Evolutionary conservation across 1,140 invertebrate genomes (phyloP), one percentile per base, ranked within the genome.

Genomic region (Drosophila seguyi): DNA sequence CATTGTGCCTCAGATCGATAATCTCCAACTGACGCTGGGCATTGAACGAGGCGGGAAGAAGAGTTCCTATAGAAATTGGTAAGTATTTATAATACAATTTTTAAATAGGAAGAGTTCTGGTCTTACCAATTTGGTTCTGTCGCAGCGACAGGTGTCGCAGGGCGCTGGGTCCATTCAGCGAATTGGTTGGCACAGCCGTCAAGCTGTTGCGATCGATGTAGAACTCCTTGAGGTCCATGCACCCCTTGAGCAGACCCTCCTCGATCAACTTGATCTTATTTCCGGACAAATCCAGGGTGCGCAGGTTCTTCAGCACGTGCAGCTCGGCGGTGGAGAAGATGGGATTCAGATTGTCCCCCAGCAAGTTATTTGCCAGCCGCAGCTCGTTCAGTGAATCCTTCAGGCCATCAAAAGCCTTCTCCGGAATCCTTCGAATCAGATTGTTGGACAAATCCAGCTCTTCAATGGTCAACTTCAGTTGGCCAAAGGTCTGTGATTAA

Each of bases 321-420:
- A 98, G 95, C 91, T 98, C 97, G 22, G 95, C 95, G 13, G 95
- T 96, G 2, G 97, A 97, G 91, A 98, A 98, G 67, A 98, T 97
- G 0, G 97, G 97, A 93, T 98, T 98, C 1, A 98, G 93, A 79
- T 96, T 97, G 84, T 98, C 97, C 1, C 97, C 97, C 4, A 98
- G 93, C 20, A 97, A 93, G 92, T 98, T 98, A 81, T 97, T 94
- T 11, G 95, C 94, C 18, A 98, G 92, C 29, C 95, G 94, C 39
- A 98, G 88, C 76, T 96, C 95, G 18, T 95, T 95, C 2, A 98
- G 91, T 4, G 95, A 95, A 27, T 93, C 91, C 71, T 91, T 91
- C 0, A 97, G 92, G 0, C 95, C 95, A 38, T 94, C 94, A 34
- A 98, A 94, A 5, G 97, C 93, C 34, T 96, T 94, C 75, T 97